Conservation (phyloP, 2,113 vertebrate species). For the Microcebus murinus region DNA sequence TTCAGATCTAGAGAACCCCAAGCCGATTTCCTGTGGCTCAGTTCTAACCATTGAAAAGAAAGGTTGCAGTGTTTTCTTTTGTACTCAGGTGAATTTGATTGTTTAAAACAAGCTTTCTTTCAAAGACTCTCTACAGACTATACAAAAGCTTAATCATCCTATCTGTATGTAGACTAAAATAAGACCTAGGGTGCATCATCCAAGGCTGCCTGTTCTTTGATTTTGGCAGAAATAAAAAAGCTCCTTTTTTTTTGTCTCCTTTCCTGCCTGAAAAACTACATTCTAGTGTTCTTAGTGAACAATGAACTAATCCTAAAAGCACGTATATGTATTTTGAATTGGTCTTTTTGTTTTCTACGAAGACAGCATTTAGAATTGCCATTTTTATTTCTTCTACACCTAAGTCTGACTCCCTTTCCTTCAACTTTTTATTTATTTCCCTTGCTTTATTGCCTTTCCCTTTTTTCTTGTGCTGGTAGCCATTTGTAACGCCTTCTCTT, state of each 20-base stretch:
- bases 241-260: slow-evolving; percentile 44
- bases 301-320: slow-evolving; percentile 53
- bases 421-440: neutral
- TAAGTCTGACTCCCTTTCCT: slow-evolving; percentile 12
- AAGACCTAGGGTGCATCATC: slow-evolving; percentile 18
- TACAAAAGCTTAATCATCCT: slow-evolving; percentile 67
- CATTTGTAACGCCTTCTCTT: neutral
- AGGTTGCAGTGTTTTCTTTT: slow-evolving; percentile 69
- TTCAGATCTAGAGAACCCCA: slow-evolving; percentile 52
- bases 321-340: slow-evolving; percentile 23
- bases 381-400: neutral
- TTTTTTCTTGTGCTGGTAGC: neutral
- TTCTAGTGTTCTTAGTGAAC: slow-evolving; percentile 54
- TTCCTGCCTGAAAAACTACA: slow-evolving; percentile 69
- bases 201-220: slow-evolving; percentile 49
- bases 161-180: slow-evolving; percentile 61
- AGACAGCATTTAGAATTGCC: slow-evolving; percentile 9
- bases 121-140: slow-evolving; percentile 62
- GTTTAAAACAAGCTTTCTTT: slow-evolving; percentile 76
- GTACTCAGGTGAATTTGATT: slow-evolving; percentile 68
- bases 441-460: neutral
- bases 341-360: slow-evolving; percentile 41
- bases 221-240: slow-evolving; percentile 52
- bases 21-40: slow-evolving; percentile 64
- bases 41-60: slow-evolving; percentile 65